These are phyloP conservation scores for Acanthosepion lycidas DNA, from an alignment of 2,888 invertebrate species.

Conservation along the genomic window DNA sequence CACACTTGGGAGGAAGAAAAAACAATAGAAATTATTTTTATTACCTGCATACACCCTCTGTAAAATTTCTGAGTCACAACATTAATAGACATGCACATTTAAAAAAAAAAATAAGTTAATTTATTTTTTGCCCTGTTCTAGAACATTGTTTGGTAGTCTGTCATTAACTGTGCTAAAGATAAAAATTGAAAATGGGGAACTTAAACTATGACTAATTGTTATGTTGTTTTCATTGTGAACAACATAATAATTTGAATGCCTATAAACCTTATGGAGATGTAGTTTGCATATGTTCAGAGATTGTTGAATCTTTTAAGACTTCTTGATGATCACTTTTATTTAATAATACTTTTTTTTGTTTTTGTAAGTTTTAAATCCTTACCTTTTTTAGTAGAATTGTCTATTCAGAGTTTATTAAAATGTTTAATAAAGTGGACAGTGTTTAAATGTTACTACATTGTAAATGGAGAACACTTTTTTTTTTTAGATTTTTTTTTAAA, in stretches of 20 bases:
- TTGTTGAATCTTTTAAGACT: background rate
- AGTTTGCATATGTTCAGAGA: background rate
- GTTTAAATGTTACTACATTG: background rate
- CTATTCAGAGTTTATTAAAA: background rate
- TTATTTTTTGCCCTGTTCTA: background rate
- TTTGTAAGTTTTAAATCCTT: background rate
- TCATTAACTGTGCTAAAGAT: constrained; percentile 15
- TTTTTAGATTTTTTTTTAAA: background rate
- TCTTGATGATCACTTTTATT: background rate
- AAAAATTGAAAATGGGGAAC: constrained; percentile 1
- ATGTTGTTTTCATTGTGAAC: constrained; percentile 33
- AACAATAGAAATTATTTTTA: no score
- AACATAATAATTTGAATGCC: background rate
- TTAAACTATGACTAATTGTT: background rate
- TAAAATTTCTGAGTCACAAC: background rate
- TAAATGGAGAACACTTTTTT: no score
- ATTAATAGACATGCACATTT: background rate
- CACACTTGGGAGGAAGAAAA: no score
- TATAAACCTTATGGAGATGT: background rate
- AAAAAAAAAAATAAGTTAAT: background rate
- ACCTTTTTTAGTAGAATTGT: background rate
- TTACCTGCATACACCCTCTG: background rate
- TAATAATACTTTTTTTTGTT: background rate
- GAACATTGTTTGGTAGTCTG: background rate
- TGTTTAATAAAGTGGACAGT: background rate